Base-by-base conservation (phyloP, 2,888 invertebrate genomes). In the Corythucha ciliata region DNA sequence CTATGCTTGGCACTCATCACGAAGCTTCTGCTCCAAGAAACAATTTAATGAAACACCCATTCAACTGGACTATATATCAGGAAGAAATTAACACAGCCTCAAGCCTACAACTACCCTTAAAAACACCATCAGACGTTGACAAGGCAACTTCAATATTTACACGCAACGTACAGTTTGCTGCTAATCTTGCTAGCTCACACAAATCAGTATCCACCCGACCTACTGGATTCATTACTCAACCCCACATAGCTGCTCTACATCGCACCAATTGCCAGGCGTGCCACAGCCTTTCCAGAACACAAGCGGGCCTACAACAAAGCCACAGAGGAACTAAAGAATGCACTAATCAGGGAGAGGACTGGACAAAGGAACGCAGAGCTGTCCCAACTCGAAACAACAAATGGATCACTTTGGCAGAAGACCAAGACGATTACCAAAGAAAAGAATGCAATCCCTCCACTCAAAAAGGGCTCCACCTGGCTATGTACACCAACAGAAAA, bases 31-130 rank as follows among this genome's bases (percentile, higher is more conserved):
- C 12, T 16, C 20, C 14, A n/a, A 14, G 29, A 27, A 18, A 27
- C 5, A 29, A 22, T 4, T 22, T 45, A 16, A 45, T 45, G 18
- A 32, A 45, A 45, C 16, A 45, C 16, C 45, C 45, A 21, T 45
- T 45, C 45, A 22, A 45, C 45, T 45, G 45, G 32, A 32, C 27
- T 29, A 32, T 32, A 5, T 45, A 32, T 45, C 41, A 41, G 16
- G 41, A 41, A 25, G 10, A 25, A 41, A n/a, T 41, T 14, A 41
- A 25, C 14, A 41, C 25, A 26, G 41, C 26, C 27, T 26, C 41
- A 4, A 25, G 41, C 27, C 41, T 41, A 3, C 41, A 41, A 44
- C 18, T 27, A 12, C 44, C 44, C 12, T 25, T 44, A 1, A 44
- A 44, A 44, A 16, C 29, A 8, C 44, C 44, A 14, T 18, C 16